These are phyloP conservation scores for Oryzias woworae DNA, from an alignment of 2,113 vertebrate genomes.

Conservation along the genomic window DNA sequence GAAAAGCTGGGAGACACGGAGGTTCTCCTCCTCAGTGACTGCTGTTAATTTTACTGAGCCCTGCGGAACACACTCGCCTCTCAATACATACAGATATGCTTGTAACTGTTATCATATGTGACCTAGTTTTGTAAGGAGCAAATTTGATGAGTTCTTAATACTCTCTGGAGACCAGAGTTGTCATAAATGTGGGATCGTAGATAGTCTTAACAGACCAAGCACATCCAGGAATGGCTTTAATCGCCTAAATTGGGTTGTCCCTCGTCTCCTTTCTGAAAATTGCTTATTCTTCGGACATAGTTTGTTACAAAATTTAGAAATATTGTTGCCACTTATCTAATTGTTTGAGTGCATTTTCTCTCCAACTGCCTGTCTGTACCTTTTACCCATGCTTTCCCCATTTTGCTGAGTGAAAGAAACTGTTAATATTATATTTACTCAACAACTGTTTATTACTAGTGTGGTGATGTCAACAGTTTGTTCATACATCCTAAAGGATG, in stretches of 20 bases:
- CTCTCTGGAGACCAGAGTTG: slow-evolving; percentile 1
- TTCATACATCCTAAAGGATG: too few species aligned
- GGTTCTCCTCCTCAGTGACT: background rate
- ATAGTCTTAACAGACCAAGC: background rate
- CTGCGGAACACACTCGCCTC: slow-evolving; percentile 24
- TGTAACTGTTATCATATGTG: slow-evolving; percentile 16
- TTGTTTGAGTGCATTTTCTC: too few species aligned
- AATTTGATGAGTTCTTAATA: slow-evolving; percentile 17
- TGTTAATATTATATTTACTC: too few species aligned
- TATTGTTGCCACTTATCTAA: too few species aligned
- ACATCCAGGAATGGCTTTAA: slow-evolving; percentile 1
- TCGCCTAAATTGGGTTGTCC: background rate
- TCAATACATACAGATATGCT: slow-evolving; percentile 7
- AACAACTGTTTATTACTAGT: too few species aligned
- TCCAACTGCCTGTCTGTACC: too few species aligned
- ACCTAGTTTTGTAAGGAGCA: slow-evolving; percentile 19
- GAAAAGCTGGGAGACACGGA: slow-evolving; percentile 3
- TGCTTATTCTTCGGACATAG: too few species aligned
- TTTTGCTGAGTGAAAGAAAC: too few species aligned
- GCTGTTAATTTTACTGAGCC: slow-evolving; percentile 19
- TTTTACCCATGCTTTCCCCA: too few species aligned
- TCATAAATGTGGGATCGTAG: slow-evolving; percentile 10
- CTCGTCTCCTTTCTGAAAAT: too few species aligned
- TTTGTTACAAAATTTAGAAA: too few species aligned
- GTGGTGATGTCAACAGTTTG: too few species aligned